A percentile compares a stretch with the other conserved stretches of the same genome.
These are phyloP conservation scores for Magallana gigas DNA, from an alignment of 1,140 invertebrate species.

Conservation along the genomic window DNA sequence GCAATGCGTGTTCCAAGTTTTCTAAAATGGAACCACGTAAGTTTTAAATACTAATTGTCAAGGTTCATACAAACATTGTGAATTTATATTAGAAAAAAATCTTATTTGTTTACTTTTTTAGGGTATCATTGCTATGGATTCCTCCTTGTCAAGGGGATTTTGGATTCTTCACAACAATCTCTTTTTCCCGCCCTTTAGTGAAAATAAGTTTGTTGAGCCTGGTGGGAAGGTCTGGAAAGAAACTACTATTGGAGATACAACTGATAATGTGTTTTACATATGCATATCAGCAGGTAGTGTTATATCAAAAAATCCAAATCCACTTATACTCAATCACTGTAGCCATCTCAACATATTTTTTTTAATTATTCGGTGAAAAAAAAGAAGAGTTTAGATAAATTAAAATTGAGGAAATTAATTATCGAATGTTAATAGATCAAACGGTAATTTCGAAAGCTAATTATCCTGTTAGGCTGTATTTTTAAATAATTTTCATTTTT, in stretches of 20 bases:
- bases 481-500: no score
- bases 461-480: no score
- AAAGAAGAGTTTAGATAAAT: no score
- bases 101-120: background rate
- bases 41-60: background rate
- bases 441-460: no score
- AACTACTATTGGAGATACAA: conserved; percentile 12
- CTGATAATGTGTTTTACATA: conserved; percentile 33
- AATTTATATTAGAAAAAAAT: no score
- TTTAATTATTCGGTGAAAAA: no score
- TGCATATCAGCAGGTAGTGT: conserved; percentile 32
- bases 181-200: conserved; percentile 29
- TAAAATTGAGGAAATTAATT: no score
- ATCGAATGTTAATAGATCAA: no score
- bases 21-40: background rate
- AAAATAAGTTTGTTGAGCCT: background rate
- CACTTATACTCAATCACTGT: no score
- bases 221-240: background rate
- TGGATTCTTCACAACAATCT: conserved; percentile 47
- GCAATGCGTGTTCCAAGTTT: background rate
- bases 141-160: background rate
- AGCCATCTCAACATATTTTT: no score
- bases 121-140: conserved; percentile 34
- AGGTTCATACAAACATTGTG: no score
- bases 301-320: no score